Evolutionary conservation across 2,888 invertebrate genomes (phyloP), one percentile per base, ranked within the genome.

Genomic region (Ectropis crepuscularia): DNA sequence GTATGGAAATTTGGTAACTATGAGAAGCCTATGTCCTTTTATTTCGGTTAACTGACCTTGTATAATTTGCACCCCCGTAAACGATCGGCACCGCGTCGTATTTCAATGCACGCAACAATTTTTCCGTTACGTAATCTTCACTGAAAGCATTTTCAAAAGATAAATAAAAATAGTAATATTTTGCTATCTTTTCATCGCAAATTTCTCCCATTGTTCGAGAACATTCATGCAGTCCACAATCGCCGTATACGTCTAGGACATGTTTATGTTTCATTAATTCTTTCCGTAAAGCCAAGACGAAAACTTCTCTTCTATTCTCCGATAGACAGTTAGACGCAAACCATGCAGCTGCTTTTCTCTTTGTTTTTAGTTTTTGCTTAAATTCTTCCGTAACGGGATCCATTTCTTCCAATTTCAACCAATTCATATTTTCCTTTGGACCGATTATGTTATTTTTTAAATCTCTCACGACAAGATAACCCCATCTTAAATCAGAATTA

Each of bases 21-120:
- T 28, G 16, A 28, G 2, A 28, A 28, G 16, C 1, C 16, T 28
- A 28, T 28, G 16, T 28, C 16, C 1, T 28, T 28, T 28, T 28
- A 28, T 28, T 28, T 2, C 4, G 16, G 16, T 28, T 28, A 28
- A 67, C 67, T 70, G 72, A 85, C 86, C 84, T 77, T 11, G 80
- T 70, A 69, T 87, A 86, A 64, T 87, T 78, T 50, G 94, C 94
- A 42, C 94, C 94, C 11, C 96, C 95, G 86, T 94, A 95, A n/a
- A 95, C 95, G 45, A 96, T 94, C 0, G 96, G 96, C n/a, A 96
- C 85, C 8, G 95, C 91, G 74, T 94, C 91, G 81, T 90, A 74
- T 55, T 84, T 76, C 63, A 85, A 72, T 6, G 87, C 82, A 68
- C 66, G 74, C 57, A 87, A 54, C 42, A 87, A 57, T 64, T 87